Evolutionary conservation across 1,140 invertebrate species (phyloP), one percentile per base, ranked within the genome.

Genomic region (Mesaphorura yosii): DNA sequence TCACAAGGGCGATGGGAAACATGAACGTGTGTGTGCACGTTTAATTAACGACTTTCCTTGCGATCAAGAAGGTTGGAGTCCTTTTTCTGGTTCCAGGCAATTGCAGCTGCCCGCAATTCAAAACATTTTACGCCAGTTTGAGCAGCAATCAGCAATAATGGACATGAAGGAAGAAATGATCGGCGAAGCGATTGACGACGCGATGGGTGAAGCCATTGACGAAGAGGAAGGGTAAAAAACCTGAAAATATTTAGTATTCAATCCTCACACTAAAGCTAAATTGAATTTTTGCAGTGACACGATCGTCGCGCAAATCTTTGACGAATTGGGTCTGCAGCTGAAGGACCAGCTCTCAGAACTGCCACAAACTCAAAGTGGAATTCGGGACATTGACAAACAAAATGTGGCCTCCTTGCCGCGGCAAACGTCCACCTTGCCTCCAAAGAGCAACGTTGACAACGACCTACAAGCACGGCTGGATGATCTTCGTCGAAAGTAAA

Each of bases 81-180:
- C 4, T 31, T 14, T 47, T 50, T 47, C 27, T 29, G 47, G 5
- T 46, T 48, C 40, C 55, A 80, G 85, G 39, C 85, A 97, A 75
- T 69, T 99, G 63, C 98, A 98, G 74, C 74, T 99, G 66, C 95
- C 96, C 22, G 91, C 98, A 76, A 98, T 99, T 66, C 93, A 98
- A 70, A 91, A 88, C 68, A 98, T 99, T 64, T 80, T 98, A 66
- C 84, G 89, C 76, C 94, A 98, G 68, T 99, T 99, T 77, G 95
- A 99, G 71, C 97, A 96, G 66, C 95, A 99, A 68, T 91, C 90
- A 0, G 92, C 97, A 72, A 96, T 99, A 51, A 98, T 98, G 93
- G 95, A 98, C 68, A 98, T 99, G 92, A 99, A 99, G 68, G 94
- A 98, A 73, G 96, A 99, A 73, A 93, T 99, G 77, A 98, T 99